A percentile compares a stretch with the other conserved stretches of the same genome.
Conservation (phyloP, 2,888 invertebrate species). For the Andrena minutula region DNA sequence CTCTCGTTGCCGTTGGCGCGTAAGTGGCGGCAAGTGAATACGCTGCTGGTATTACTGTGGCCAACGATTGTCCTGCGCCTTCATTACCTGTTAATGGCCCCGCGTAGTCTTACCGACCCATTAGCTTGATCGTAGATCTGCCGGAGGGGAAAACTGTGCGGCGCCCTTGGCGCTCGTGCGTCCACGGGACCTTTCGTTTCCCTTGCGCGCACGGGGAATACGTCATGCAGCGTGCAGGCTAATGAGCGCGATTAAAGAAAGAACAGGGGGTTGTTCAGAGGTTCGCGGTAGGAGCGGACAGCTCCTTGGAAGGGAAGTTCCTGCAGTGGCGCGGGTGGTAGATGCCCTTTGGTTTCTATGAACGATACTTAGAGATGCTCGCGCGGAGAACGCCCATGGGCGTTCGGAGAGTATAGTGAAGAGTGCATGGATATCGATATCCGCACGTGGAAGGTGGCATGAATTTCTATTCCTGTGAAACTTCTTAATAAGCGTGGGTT, state of each 20-base stretch:
- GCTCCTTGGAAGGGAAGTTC: too few species aligned
- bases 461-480: too few species aligned
- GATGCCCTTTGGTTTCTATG: too few species aligned
- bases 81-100: constrained; percentile 61
- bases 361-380: too few species aligned
- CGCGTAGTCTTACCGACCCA: constrained; percentile 58
- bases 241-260: constrained; percentile 29
- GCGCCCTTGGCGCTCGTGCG: background rate
- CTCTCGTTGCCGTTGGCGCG: constrained; percentile 37
- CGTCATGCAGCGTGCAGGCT: background rate
- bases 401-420: too few species aligned
- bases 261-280: background rate
- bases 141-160: background rate
- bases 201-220: background rate
- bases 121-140: constrained; percentile 42
- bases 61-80: constrained; percentile 56
- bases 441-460: too few species aligned
- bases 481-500: too few species aligned
- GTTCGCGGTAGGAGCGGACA: too few species aligned
- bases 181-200: too few species aligned
- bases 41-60: constrained; percentile 52
- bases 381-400: too few species aligned
- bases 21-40: constrained; percentile 58
- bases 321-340: too few species aligned
- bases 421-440: too few species aligned